These are phyloP conservation scores for Probaryconus sp. DNA, from an alignment of 1,140 invertebrate genomes.

Conservation along the genomic window DNA sequence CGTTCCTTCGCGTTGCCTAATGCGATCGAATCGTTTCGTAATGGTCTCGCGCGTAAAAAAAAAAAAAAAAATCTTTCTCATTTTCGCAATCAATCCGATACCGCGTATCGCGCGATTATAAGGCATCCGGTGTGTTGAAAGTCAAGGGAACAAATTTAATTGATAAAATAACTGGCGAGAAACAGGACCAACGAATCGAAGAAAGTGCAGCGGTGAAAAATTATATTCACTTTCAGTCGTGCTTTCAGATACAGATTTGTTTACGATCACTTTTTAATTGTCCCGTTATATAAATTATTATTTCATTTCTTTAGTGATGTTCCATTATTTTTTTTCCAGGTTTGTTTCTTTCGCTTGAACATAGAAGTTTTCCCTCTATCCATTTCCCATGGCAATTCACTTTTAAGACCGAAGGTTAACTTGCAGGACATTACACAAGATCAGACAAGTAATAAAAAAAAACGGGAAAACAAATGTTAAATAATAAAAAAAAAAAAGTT, in stretches of 20 bases:
- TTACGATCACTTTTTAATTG: no score
- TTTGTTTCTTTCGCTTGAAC: no score
- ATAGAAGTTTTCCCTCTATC: no score
- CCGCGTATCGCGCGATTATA: neutral
- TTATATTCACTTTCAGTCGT: slow-evolving; percentile 11
- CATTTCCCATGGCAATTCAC: no score
- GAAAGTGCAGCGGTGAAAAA: slow-evolving; percentile 24
- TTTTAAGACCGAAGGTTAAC: no score
- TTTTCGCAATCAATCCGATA: slow-evolving; percentile 20
- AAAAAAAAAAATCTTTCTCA: slow-evolving; percentile 14
- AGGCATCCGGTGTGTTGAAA: neutral
- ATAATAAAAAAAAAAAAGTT: neutral
- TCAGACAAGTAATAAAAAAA: no score
- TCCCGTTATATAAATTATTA: no score
- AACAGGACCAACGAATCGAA: slow-evolving; percentile 2
- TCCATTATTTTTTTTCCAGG: no score
- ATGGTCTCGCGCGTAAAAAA: neutral
- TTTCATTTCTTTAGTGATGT: no score
- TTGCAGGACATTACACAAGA: no score
- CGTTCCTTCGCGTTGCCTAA: no score
- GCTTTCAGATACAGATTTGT: neutral
- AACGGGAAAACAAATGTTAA: no score
- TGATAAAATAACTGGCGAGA: neutral
- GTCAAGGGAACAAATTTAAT: neutral
- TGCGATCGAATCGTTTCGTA: slow-evolving; percentile 11